Evolutionary conservation across 1,140 invertebrate genomes (phyloP).

Genomic region (Platyscapa corneri): DNA sequence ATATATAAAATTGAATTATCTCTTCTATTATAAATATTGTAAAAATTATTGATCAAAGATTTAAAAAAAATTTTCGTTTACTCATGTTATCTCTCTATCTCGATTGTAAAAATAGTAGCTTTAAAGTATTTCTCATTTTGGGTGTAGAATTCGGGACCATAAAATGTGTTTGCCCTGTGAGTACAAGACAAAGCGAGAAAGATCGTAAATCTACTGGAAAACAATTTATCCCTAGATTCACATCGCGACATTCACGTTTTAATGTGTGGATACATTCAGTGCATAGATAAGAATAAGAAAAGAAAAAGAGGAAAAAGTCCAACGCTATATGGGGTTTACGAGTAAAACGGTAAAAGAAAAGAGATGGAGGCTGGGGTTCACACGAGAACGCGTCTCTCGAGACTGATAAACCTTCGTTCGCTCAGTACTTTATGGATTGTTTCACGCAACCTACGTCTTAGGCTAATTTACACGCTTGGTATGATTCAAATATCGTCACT

Average conservation of each 20-base stretch:
- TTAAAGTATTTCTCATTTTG: neutral
- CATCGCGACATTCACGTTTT: neutral
- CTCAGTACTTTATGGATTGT: slow-evolving; percentile 53
- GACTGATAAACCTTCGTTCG: neutral
- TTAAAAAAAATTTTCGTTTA: neutral
- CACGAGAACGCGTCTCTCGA: too few relatives aligned
- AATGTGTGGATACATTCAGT: neutral
- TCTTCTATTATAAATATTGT: too few relatives aligned
- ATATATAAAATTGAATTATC: too few relatives aligned
- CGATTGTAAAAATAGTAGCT: neutral
- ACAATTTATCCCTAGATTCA: slow-evolving; percentile 24
- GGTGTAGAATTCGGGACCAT: neutral
- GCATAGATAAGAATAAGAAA: neutral
- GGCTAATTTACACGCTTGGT: slow-evolving; percentile 49
- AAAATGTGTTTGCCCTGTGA: neutral
- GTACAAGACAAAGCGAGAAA: neutral
- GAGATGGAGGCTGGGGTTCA: neutral
- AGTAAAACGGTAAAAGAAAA: neutral
- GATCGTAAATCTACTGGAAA: slow-evolving; percentile 14
- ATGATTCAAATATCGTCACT: slow-evolving; percentile 44
- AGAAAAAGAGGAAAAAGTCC: neutral
- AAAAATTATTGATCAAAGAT: too few relatives aligned
- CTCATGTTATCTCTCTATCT: neutral
- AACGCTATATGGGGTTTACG: slow-evolving; percentile 10
- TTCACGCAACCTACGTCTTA: slow-evolving; percentile 51